A percentile compares a stretch with the other conserved stretches of the same genome.
phyloP scores from a whole-genome alignment of 2,888 invertebrate species.

The Cephus spinipes region DNA sequence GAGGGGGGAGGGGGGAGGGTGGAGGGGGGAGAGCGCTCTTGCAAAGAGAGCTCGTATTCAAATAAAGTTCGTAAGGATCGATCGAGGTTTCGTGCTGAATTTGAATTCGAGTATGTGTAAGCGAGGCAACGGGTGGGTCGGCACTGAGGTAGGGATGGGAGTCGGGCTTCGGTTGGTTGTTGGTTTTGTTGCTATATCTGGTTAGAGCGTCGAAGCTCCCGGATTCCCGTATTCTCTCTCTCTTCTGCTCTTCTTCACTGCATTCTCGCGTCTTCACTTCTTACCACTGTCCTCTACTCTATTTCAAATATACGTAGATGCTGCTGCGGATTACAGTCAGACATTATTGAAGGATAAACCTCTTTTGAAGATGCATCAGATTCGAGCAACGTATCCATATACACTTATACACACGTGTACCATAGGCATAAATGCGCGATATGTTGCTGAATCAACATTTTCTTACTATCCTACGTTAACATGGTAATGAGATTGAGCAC shows the following conservation, averaged over 20 bases:
- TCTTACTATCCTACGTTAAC: too few species aligned
- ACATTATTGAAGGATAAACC: too few species aligned
- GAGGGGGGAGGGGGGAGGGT: too few species aligned
- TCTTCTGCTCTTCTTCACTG: slow-evolving; percentile 9
- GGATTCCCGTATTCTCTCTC: neutral
- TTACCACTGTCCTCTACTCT: slow-evolving; percentile 4
- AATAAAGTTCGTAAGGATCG: slow-evolving; percentile 13
- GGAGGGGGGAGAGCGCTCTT: too few species aligned
- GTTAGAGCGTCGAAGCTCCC: slow-evolving; percentile 5
- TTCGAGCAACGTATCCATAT: too few species aligned
- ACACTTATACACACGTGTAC: too few species aligned
- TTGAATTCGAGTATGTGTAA: slow-evolving; percentile 13
- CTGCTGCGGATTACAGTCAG: too few species aligned
- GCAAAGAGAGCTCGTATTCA: neutral
- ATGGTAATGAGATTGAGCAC: too few species aligned
- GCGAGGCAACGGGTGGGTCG: slow-evolving; percentile 15
- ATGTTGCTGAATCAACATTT: too few species aligned
- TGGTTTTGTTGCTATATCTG: neutral
- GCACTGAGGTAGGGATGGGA: neutral
- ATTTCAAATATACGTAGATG: neutral
- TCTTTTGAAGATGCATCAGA: too few species aligned
- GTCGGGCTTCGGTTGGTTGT: neutral
- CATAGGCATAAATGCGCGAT: too few species aligned
- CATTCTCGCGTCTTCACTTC: slow-evolving; percentile 10
- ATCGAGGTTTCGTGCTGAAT: slow-evolving; percentile 7